Percentiles rank a stretch among this genome's conserved stretches.
Evolutionary conservation across 1,140 invertebrate genomes (phyloP).

Genomic region (Drosophila willistoni): DNA sequence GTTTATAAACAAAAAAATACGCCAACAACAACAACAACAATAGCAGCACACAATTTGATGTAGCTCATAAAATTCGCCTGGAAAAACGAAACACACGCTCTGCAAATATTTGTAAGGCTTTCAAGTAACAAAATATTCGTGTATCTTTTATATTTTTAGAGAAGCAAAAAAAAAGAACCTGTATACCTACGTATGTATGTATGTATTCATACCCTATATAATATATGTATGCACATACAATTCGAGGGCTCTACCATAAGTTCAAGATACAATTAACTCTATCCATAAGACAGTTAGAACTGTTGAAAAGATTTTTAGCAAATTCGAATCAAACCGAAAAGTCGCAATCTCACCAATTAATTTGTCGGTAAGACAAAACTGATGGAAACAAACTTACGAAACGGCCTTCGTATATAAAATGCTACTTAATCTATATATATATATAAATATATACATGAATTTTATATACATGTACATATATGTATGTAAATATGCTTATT

Average conservation of each 20-base stretch:
- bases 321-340: no score
- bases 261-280: not conserved
- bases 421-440: no score
- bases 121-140: conserved; percentile 32
- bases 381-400: not conserved
- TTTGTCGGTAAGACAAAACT: no score
- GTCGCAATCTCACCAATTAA: no score
- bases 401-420: not conserved
- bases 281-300: no score
- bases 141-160: conserved; percentile 40
- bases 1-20: conserved; percentile 69
- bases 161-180: conserved; percentile 15
- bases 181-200: conserved; percentile 10
- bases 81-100: conserved; percentile 55
- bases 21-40: conserved; percentile 11
- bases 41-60: conserved; percentile 28
- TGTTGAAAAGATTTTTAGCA: no score
- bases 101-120: conserved; percentile 73
- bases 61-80: conserved; percentile 68
- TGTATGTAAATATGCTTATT: not conserved
- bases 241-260: not conserved
- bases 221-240: no score
- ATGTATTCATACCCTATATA: not conserved
- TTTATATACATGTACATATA: not conserved
- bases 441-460: not conserved